Percentiles rank a stretch among this genome's conserved stretches.
phyloP scores from a whole-genome alignment of 92 coral and sea anemone genomes.

The Parazoanthus swiftii region DNA sequence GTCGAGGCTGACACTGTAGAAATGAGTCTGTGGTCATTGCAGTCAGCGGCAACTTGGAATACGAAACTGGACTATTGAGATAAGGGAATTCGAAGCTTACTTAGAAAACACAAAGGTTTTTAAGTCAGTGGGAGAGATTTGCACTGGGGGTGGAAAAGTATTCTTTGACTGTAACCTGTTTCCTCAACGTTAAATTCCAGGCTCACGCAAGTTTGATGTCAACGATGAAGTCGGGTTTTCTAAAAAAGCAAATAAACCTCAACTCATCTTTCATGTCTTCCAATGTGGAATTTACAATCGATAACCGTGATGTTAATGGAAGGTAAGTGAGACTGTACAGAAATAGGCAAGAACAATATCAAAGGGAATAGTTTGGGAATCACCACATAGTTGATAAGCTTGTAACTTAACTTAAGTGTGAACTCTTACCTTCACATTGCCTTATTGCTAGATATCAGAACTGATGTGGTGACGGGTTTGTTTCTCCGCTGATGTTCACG shows the following conservation, averaged over 20 bases:
- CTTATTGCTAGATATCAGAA: not conserved
- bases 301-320: slow-evolving; percentile 66
- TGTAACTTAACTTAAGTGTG: not conserved
- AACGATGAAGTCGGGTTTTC: slow-evolving; percentile 57
- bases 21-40: too few species aligned
- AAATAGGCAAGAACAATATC: too few species aligned
- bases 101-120: not conserved
- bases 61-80: too few species aligned
- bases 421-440: not conserved
- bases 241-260: slow-evolving; percentile 45
- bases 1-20: too few species aligned
- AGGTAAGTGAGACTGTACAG: slow-evolving; percentile 44
- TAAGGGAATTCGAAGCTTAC: too few species aligned
- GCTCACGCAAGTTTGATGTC: slow-evolving; percentile 52
- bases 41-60: too few species aligned
- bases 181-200: slow-evolving; percentile 30
- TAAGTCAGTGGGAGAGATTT: not conserved
- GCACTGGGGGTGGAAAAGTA: not conserved
- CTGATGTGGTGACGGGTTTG: too few species aligned
- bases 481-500: too few species aligned
- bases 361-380: not conserved
- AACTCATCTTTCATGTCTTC: slow-evolving; percentile 48
- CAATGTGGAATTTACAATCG: slow-evolving; percentile 62
- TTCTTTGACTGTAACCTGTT: not conserved
- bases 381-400: not conserved